Base-by-base conservation (phyloP, 2,888 invertebrate species). In the Tridacna gigas region DNA sequence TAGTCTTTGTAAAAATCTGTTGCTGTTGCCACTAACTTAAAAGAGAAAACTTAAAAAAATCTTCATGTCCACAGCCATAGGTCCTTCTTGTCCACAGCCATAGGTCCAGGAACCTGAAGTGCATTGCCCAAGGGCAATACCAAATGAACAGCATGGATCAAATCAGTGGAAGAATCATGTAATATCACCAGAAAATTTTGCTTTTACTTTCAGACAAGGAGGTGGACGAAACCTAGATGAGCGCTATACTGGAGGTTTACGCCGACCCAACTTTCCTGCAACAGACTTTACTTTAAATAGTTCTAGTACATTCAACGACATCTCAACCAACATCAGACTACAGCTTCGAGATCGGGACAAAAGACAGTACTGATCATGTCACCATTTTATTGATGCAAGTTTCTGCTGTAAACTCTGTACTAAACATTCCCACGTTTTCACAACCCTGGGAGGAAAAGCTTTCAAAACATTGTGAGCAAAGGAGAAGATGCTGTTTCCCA, bases 241-340 rank as follows among this genome's bases (percentile, higher is more conserved):
- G 18, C 69, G 88, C 22, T 82, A 76, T 26, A 67, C 74, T 25
- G 83, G 81, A 18, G 71, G 78, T 20, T 48, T 80, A 26, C 74
- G 86, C 28, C 63, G 84, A 56, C 82, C 75, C n/a, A 82, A 67
- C 73, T 82, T 76, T 73, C 80, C 86, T 26, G 37, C 83, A 7
- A 74, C 86, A 22, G 91, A 91, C 45, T 89, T 85, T 26, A 74
- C 88, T 74, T 89, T 90, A 65, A 90, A 88, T 82, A 91, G 84
- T 83, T 85, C 86, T 65, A 91, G 84, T 77, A 79, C 89, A 56
- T 91, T 89, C 81, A 85, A 86, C 51, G 91, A 91, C 28, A 82
- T 88, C 0, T 84, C 89, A 13, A 88, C 89, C 20, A 89, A 89
- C 63, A 89, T 91, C 22, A 82, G 89, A 18, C 83, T 91, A 26